Conservation (phyloP, 2,797 vertebrate genomes). For the Mallotus villosus region DNA sequence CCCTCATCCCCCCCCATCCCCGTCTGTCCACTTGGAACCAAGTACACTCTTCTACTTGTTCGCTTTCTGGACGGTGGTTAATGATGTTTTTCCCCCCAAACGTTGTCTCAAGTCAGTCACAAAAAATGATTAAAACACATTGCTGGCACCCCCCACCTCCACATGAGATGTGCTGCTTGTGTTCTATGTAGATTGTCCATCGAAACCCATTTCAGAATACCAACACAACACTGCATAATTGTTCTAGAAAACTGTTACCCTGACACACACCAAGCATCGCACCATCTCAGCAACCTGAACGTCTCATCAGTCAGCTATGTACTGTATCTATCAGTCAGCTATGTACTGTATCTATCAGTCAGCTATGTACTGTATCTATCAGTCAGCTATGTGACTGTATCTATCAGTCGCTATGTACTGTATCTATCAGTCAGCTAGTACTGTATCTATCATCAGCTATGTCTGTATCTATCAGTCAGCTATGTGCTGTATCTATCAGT, state of each 20-base stretch:
- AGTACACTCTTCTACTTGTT: conserved; percentile 16
- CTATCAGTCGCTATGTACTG: too few relatives aligned
- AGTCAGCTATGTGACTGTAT: conserved; percentile 46
- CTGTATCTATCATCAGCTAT: too few relatives aligned
- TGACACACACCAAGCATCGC: too few relatives aligned
- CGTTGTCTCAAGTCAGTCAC: too few relatives aligned
- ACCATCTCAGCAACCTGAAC: conserved; percentile 12
- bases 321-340: conserved; percentile 50
- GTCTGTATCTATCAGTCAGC: conserved; percentile 56
- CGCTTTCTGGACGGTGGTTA: not conserved
- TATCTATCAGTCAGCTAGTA: conserved; percentile 51
- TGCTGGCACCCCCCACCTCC: conserved; percentile 27
- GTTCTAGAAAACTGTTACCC: not conserved
- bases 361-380: too few relatives aligned
- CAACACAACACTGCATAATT: conserved; percentile 15
- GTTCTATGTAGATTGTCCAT: not conserved
- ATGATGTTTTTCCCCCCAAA: too few relatives aligned
- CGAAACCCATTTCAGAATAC: conserved; percentile 49
- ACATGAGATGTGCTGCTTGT: conserved; percentile 57
- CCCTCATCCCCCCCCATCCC: conserved; percentile 12
- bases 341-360: conserved; percentile 35
- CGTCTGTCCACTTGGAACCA: conserved; percentile 12
- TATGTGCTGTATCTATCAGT: conserved; percentile 36
- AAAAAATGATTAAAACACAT: too few relatives aligned
- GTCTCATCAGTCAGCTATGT: conserved; percentile 52